Percentiles rank a stretch among this genome's conserved stretches.
Conservation (phyloP, 2,888 invertebrate species). For the Iselma pallidipennis region DNA sequence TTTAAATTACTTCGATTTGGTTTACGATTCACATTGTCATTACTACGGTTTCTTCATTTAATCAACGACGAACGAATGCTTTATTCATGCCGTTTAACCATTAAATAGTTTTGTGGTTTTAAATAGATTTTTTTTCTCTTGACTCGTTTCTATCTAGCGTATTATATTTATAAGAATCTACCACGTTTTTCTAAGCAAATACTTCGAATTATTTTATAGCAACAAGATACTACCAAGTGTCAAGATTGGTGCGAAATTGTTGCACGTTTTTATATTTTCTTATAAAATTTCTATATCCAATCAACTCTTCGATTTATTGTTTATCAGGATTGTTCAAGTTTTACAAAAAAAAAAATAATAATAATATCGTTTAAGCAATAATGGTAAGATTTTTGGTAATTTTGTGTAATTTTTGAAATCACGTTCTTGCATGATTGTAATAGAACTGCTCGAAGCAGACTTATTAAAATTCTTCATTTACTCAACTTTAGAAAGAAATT, state of each 20-base stretch:
- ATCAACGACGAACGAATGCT: conserved; percentile 29
- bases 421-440: background rate
- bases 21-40: conserved; percentile 32
- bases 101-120: conserved; percentile 38
- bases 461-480: too few relatives aligned
- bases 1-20: conserved; percentile 39
- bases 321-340: too few relatives aligned
- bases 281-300: background rate
- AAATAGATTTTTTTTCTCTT: conserved; percentile 5
- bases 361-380: too few relatives aligned
- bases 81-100: conserved; percentile 40
- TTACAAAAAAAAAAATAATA: too few relatives aligned
- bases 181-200: conserved; percentile 14
- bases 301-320: too few relatives aligned
- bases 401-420: background rate
- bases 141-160: too few relatives aligned
- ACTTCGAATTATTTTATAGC: conserved; percentile 1
- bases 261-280: background rate
- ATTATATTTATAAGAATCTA: too few relatives aligned
- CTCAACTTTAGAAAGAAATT: too few relatives aligned
- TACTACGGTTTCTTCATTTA: conserved; percentile 22
- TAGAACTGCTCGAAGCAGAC: background rate
- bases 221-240: background rate
- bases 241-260: background rate
- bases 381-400: background rate